Evolutionary conservation across 2,888 invertebrate genomes (phyloP), one percentile per base, ranked within the genome.

Genomic region (Drosophila peninsularis): DNA sequence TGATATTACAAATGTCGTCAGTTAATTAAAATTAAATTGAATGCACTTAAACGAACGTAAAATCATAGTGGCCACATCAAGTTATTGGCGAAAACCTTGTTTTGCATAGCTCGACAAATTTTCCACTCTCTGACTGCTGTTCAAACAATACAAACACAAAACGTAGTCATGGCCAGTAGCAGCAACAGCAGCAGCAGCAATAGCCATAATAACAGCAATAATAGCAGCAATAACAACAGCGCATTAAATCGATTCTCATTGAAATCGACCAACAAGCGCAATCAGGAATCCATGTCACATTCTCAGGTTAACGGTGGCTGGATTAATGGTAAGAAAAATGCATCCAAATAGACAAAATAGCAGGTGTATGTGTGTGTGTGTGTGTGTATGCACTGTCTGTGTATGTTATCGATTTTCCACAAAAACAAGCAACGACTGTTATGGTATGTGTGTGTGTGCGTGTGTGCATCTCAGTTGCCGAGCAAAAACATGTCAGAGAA

Each of bases 281-380:
- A 95, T 92, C 95, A 95, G 90, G 96, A 96, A 91, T 94, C 94
- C 90, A 95, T 96, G 94, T 94, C 96, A 75, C 95, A 96, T 85
- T 95, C 96, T 60, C 96, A 97, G 93, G 96, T 96, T 44, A 96
- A 96, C 92, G 94, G 96, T 90, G 95, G 96, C 90, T 97, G 97
- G 97, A 96, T 96, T 94, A 96, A 96, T 92, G 97, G 97, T 97
- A 94, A 95, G 91, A 95, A 67, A 58, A 61, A 24, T 37, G 53
- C 65, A 57, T 53, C 30, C 32, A n/a, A 55, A 45, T 27, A 37
- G n/a, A 61, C 17, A 61, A 30, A 45, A 21, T 49, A 32, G 47
- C 65, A 75, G 58, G 71, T 73, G 69, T 61, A 37, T 24, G 7
- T 37, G 13, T 10, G 11, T 34, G 44, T 80, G 61, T 66, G 32